phyloP scores from a whole-genome alignment of 92 coral and sea anemone species.

The Siderastrea radians region DNA sequence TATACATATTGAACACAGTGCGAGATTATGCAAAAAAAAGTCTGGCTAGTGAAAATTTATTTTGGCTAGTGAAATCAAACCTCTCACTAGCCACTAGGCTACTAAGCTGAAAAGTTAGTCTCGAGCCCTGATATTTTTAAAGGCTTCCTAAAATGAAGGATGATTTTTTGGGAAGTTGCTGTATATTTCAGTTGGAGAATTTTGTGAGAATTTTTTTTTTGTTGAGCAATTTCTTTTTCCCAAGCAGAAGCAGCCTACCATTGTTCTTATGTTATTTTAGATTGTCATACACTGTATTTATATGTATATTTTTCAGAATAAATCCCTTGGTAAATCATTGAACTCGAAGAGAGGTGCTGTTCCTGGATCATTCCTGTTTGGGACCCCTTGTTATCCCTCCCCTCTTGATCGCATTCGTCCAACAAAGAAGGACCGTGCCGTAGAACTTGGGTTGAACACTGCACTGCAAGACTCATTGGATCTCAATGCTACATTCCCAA shows the following conservation, averaged over 20 bases:
- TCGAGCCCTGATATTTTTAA: too few species aligned
- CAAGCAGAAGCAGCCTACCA: not conserved
- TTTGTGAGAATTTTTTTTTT: too few species aligned
- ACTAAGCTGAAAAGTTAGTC: too few species aligned
- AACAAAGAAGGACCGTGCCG: conserved; percentile 62
- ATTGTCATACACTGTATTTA: not conserved
- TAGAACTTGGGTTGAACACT: conserved; percentile 78
- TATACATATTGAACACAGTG: too few species aligned
- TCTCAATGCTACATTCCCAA: conserved; percentile 91
- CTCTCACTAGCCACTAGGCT: too few species aligned
- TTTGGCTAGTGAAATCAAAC: too few species aligned
- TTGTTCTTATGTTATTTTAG: not conserved
- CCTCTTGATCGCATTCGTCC: conserved; percentile 93
- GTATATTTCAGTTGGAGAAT: too few species aligned
- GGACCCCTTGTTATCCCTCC: conserved; percentile 92
- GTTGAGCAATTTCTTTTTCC: too few species aligned
- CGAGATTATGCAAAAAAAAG: too few species aligned
- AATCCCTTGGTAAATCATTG: conserved; percentile 70
- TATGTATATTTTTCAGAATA: conserved; percentile 32
- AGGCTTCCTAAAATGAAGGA: too few species aligned
- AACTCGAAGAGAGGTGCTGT: conserved; percentile 51
- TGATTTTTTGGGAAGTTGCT: too few species aligned
- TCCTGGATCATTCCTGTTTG: conserved; percentile 73
- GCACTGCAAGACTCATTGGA: conserved; percentile 89
- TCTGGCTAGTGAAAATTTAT: too few species aligned